Percentiles rank a stretch among this genome's conserved stretches.
Evolutionary conservation across 2,888 invertebrate species (phyloP).

Genomic region (Leptopilina drosophilae): DNA sequence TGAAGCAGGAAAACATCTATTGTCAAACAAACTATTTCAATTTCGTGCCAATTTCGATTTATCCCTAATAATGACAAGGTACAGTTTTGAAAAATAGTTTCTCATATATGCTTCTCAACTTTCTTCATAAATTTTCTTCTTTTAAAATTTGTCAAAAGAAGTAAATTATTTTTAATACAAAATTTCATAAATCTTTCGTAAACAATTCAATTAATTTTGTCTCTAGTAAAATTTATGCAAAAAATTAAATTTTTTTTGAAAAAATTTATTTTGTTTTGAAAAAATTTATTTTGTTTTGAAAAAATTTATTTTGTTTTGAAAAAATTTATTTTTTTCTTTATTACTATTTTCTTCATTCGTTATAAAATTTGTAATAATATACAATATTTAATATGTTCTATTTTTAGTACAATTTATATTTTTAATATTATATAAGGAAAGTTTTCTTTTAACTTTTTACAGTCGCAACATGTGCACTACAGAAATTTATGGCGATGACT

Average conservation of each 20-base stretch:
- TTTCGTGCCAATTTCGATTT: slow-evolving; percentile 63
- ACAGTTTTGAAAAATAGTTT: not conserved
- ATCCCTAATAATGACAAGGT: slow-evolving; percentile 67
- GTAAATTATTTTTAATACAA: too few species aligned
- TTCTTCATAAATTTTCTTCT: not conserved
- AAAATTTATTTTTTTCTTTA: not conserved
- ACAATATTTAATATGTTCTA: too few species aligned
- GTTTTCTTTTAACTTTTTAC: not conserved
- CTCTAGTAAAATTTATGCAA: too few species aligned
- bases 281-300: too few species aligned
- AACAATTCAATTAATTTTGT: too few species aligned
- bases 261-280: too few species aligned
- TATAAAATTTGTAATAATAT: too few species aligned
- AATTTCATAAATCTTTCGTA: too few species aligned
- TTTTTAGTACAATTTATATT: too few species aligned
- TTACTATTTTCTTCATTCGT: too few species aligned
- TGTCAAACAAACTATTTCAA: slow-evolving; percentile 60
- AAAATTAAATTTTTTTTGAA: not conserved
- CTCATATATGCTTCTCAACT: too few species aligned
- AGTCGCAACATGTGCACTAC: not conserved
- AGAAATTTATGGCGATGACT: not conserved
- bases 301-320: not conserved
- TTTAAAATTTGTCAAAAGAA: not conserved
- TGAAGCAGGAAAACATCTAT: slow-evolving; percentile 65
- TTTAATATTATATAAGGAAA: too few species aligned